These are phyloP conservation scores for Sphenopsis melanotis DNA, from an alignment of 2,797 vertebrate species.

Conservation along the genomic window DNA sequence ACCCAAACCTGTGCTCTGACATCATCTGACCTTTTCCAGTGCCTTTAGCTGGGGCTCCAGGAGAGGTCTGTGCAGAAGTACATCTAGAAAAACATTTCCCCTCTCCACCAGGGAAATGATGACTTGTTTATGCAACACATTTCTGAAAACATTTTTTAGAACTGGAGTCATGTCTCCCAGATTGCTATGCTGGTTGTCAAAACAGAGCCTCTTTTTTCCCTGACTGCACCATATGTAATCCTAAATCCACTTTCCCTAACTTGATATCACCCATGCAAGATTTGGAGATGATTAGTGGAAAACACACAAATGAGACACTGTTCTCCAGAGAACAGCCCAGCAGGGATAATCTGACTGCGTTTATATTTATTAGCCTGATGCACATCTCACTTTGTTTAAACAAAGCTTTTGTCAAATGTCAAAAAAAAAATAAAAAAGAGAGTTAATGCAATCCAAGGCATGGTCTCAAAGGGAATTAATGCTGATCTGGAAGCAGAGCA, in stretches of 20 bases:
- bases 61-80: background rate
- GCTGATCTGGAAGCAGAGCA: background rate
- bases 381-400: slow-evolving; percentile 51
- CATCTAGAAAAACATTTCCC: slow-evolving; percentile 43
- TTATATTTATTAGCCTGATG: slow-evolving; percentile 43
- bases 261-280: slow-evolving; percentile 28
- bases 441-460: slow-evolving; percentile 20
- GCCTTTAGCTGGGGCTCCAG: background rate
- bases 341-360: background rate
- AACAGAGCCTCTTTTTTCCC: slow-evolving; percentile 48
- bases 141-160: slow-evolving; percentile 65
- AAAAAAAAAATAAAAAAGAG: background rate
- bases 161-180: slow-evolving; percentile 56
- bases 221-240: slow-evolving; percentile 44
- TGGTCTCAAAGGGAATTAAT: slow-evolving; percentile 47
- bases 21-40: background rate
- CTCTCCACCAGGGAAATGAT: slow-evolving; percentile 43
- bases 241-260: slow-evolving; percentile 37
- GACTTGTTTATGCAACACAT: slow-evolving; percentile 64
- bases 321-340: slow-evolving; percentile 21
- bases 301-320: slow-evolving; percentile 36
- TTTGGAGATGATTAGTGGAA: slow-evolving; percentile 52
- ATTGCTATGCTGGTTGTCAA: slow-evolving; percentile 62
- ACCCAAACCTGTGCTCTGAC: background rate
- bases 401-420: slow-evolving; percentile 36